These are phyloP conservation scores for Numenius arquata DNA, from an alignment of 2,113 vertebrate genomes.

Conservation along the genomic window DNA sequence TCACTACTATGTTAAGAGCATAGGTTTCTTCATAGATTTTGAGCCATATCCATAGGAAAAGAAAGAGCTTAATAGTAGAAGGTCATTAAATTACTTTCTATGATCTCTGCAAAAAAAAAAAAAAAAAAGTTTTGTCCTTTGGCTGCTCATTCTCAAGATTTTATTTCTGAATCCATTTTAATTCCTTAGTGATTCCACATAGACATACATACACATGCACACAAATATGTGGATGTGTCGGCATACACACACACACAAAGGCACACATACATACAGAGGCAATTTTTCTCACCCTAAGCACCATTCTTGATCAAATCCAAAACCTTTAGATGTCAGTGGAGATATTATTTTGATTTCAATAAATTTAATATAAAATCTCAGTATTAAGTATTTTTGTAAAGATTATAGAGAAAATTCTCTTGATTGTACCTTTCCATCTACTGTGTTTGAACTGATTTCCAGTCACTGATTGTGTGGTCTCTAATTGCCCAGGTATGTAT, in stretches of 20 bases:
- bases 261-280: accelerated
- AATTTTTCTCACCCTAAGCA: not conserved
- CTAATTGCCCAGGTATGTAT: not conserved
- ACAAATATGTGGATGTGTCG: accelerated
- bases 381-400: not conserved
- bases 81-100: not conserved
- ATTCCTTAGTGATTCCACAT: not conserved
- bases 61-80: not conserved
- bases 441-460: not conserved
- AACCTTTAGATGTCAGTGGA: not conserved
- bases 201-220: too few species aligned
- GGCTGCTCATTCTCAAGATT: not conserved
- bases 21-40: not conserved
- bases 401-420: not conserved
- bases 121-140: not conserved
- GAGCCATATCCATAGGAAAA: not conserved
- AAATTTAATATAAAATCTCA: not conserved
- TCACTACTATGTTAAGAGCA: not conserved
- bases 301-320: not conserved
- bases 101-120: not conserved
- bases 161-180: not conserved
- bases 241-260: not conserved
- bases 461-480: not conserved
- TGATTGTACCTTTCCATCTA: not conserved
- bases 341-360: not conserved